These are phyloP conservation scores for Hofmannophila pseudospretella DNA, from an alignment of 2,888 invertebrate species.

Conservation along the genomic window DNA sequence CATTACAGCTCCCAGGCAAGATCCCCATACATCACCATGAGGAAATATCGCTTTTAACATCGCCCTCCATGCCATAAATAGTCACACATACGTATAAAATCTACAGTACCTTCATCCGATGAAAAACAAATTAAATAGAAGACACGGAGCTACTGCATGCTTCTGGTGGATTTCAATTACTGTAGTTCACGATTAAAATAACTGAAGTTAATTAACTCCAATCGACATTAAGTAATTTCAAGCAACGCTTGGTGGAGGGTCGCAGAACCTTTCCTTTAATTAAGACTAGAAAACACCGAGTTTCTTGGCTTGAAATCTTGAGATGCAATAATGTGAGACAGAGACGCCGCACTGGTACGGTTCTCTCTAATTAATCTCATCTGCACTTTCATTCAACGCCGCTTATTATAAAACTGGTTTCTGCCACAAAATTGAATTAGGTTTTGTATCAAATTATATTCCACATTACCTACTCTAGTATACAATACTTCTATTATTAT, in stretches of 20 bases:
- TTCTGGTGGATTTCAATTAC: conserved; percentile 21
- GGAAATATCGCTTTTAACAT: conserved; percentile 69
- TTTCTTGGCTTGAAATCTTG: conserved; percentile 23
- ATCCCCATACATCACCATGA: conserved; percentile 69
- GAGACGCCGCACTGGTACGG: conserved; percentile 15
- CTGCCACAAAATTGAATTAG: conserved; percentile 4
- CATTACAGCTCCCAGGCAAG: conserved; percentile 64
- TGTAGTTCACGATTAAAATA: conserved; percentile 35
- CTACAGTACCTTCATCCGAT: conserved; percentile 4
- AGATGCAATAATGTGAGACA: conserved; percentile 25
- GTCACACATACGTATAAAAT: conserved; percentile 39
- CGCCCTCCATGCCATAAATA: conserved; percentile 58
- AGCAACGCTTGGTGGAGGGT: conserved; percentile 24
- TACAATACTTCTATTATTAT: too few relatives aligned
- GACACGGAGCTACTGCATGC: neutral
- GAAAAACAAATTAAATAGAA: conserved; percentile 7
- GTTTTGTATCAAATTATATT: neutral
- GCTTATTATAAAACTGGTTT: conserved; percentile 11
- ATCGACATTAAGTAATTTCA: conserved; percentile 39
- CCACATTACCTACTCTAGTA: too few relatives aligned
- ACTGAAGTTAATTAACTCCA: conserved; percentile 37
- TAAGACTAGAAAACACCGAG: conserved; percentile 42
- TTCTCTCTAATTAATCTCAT: conserved; percentile 25
- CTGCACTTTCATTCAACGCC: conserved; percentile 19
- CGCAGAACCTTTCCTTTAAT: conserved; percentile 42